Evolutionary conservation across 1,140 invertebrate species (phyloP), one percentile per base, ranked within the genome.

Genomic region (Bombus balteatus): DNA sequence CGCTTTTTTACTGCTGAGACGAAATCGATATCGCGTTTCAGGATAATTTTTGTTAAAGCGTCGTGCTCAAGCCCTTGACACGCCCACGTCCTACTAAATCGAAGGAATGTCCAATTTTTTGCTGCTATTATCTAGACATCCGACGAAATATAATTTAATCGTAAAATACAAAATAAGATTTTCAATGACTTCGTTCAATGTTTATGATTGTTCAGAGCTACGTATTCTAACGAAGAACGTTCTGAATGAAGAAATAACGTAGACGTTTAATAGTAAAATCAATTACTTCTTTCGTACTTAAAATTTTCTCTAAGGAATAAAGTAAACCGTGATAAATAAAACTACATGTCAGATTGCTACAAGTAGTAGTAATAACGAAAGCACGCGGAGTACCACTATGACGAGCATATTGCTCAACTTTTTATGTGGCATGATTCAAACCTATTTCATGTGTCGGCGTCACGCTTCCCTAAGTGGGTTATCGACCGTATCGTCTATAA

Each of bases 381-480:
- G 32, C 32, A 73, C 12, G 39, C 15, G 13, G 0, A 81, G 18
- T 28, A 34, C 6, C 62, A 32, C 3, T 57, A 57, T 37, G 73
- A 83, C 62, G 43, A 41, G 41, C 39, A 59, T 71, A 34, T 34
- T 34, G 47, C n/a, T 79, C 41, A 39, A 73, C 32, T 80, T 85
- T 85, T 87, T 83, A 66, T 59, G 28, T 85, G 78, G 73, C 66
- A 70, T 68, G 80, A 75, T 73, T 73, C 47, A 41, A 72, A 62
- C 53, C 57, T 83, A 89, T 89, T 87, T 83, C 79, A 12, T 70
- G 80, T 85, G 81, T 68, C 78, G 73, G 84, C 87, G 80, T 89
- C 80, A 89, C 83, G 78, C 65, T 81, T 68, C 65, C 65, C 85
- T 86, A 89, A 89, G 84, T 89, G 71, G 88, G 87, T 89, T 89